Percentiles rank a stretch among this genome's conserved stretches.
phyloP scores from a whole-genome alignment of 2,113 vertebrate genomes.

The Oryctolagus cuniculus region mOryCun1.1 NC_091433.1:130894501-130895000 shows the following conservation, averaged over 20 bases:
- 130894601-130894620: conserved; percentile 82
- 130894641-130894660: conserved; percentile 75
- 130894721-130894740: conserved; percentile 56
- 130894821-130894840: conserved; percentile 42
- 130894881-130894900: background rate
- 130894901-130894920: background rate
- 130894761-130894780: background rate
- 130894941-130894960: background rate
- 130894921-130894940: background rate
- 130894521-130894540: conserved; percentile 76
- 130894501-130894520: conserved; percentile 73
- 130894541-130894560: conserved; percentile 72
- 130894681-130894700: background rate
- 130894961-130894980: background rate
- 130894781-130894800: conserved; percentile 36
- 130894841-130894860: conserved; percentile 20
- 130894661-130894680: conserved; percentile 76
- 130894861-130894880: conserved; percentile 29
- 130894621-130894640: conserved; percentile 75
- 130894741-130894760: conserved; percentile 63
- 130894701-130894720: conserved; percentile 70
- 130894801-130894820: conserved; percentile 34
- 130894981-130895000: background rate
- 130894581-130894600: conserved; percentile 81
- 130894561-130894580: conserved; percentile 75